Conservation (phyloP, 2,888 invertebrate species). For the Polylopha cassiicola region DNA sequence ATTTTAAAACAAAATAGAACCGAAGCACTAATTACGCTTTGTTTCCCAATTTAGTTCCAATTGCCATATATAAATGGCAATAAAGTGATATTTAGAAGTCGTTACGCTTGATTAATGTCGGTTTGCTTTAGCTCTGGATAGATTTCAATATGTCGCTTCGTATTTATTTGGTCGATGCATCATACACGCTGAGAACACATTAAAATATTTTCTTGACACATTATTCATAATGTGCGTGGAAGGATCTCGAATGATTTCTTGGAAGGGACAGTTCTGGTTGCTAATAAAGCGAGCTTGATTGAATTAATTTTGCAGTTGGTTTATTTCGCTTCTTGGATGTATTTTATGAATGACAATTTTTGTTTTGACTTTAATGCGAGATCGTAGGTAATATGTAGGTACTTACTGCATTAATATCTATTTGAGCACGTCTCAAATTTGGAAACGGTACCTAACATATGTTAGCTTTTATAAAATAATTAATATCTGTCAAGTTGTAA, state of each 20-base stretch:
- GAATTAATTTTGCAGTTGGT: conserved; percentile 18
- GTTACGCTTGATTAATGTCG: conserved; percentile 44
- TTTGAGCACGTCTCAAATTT: too few relatives aligned
- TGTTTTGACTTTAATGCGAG: too few relatives aligned
- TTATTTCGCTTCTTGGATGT: too few relatives aligned
- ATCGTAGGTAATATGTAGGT: too few relatives aligned
- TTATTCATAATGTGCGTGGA: conserved; percentile 41
- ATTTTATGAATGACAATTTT: too few relatives aligned
- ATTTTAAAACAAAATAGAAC: too few relatives aligned
- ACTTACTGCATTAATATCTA: too few relatives aligned
- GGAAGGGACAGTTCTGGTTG: conserved; percentile 32
- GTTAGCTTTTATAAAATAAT: too few relatives aligned
- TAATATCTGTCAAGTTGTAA: too few relatives aligned
- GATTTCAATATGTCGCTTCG: conserved; percentile 22
- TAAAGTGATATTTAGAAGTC: conserved; percentile 36
- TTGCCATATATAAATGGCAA: conserved; percentile 36
- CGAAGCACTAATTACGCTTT: conserved; percentile 15
- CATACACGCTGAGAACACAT: conserved; percentile 47
- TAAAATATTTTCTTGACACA: conserved; percentile 62
- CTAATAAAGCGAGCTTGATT: conserved; percentile 19
- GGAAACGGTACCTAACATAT: too few relatives aligned
- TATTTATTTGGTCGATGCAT: conserved; percentile 49
- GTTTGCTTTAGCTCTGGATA: conserved; percentile 26
- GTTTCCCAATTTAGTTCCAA: conserved; percentile 1
- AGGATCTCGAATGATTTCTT: conserved; percentile 34